phyloP scores from a whole-genome alignment of 1,140 invertebrate genomes.

The Bactericera cockerelli region DNA sequence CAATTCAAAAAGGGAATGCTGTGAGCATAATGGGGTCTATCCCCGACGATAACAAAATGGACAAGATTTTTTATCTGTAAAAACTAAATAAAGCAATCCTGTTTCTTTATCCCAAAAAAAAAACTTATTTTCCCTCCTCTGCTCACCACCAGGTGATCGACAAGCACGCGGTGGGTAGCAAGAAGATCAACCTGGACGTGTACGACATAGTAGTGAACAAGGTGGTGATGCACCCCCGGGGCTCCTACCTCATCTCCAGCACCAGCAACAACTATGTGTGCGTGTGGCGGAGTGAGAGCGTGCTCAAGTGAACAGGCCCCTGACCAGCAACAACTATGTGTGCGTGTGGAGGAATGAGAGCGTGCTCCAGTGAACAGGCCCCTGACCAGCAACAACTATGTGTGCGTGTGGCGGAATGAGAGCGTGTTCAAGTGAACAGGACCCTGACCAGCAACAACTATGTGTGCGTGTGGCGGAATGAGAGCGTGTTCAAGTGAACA shows the following conservation, averaged over 20 bases:
- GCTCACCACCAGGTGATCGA: too few relatives aligned
- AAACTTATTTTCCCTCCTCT: too few relatives aligned
- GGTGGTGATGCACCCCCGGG: background rate
- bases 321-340: background rate
- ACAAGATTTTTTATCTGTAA: too few relatives aligned
- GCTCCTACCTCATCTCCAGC: background rate
- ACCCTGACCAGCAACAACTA: background rate
- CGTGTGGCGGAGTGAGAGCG: background rate
- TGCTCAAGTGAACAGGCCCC: background rate
- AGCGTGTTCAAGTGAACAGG: too few relatives aligned
- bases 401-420: background rate
- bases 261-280: slow-evolving; percentile 5
- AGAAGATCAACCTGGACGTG: slow-evolving; percentile 3
- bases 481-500: too few relatives aligned
- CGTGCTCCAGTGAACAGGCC: too few relatives aligned
- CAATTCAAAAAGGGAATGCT: too few relatives aligned
- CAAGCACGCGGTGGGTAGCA: background rate
- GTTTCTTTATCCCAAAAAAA: too few relatives aligned
- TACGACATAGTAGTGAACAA: slow-evolving; percentile 2
- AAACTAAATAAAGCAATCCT: too few relatives aligned
- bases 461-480: background rate
- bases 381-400: background rate
- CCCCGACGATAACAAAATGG: too few relatives aligned
- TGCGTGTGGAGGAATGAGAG: background rate
- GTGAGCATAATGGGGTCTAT: too few relatives aligned